These are phyloP conservation scores for Coregonus clupeaformis DNA, from an alignment of 2,113 vertebrate genomes.

Conservation along the genomic window DNA sequence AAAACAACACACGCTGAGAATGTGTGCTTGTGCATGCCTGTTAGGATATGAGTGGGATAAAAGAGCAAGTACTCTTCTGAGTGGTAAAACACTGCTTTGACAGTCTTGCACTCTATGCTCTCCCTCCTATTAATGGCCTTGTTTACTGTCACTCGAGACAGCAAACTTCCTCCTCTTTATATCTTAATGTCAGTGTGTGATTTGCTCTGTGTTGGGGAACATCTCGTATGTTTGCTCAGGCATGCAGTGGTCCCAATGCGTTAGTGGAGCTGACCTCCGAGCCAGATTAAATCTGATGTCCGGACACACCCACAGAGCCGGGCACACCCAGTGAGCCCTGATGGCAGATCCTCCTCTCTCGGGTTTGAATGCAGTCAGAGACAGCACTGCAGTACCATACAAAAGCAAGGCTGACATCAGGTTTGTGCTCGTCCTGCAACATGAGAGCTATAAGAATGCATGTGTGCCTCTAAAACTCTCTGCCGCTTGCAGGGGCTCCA, in stretches of 20 bases:
- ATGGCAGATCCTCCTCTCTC: slow-evolving; percentile 6
- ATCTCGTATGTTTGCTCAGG: not conserved
- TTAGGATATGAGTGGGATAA: not conserved
- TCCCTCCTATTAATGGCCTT: no score
- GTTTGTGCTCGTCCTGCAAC: not conserved
- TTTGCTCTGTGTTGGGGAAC: not conserved
- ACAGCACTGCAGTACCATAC: not conserved
- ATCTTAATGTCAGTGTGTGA: not conserved
- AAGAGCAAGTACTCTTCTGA: not conserved
- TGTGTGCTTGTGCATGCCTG: not conserved
- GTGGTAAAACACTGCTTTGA: no score
- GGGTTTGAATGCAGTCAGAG: not conserved
- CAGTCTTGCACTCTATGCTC: no score
- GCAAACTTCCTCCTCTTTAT: not conserved
- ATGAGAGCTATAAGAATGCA: not conserved
- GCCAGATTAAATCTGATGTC: slow-evolving; percentile 11
- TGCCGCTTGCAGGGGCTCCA: no score
- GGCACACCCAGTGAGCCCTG: slow-evolving; percentile 18
- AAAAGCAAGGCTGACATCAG: not conserved
- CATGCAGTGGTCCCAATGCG: not conserved
- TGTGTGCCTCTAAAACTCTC: no score
- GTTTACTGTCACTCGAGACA: no score
- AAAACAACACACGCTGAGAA: not conserved
- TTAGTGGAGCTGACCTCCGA: slow-evolving; percentile 7
- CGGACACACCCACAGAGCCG: slow-evolving; percentile 7